Evolutionary conservation across 1,140 invertebrate genomes (phyloP), one percentile per base, ranked within the genome.

Genomic region (Antheraea pernyi): DNA sequence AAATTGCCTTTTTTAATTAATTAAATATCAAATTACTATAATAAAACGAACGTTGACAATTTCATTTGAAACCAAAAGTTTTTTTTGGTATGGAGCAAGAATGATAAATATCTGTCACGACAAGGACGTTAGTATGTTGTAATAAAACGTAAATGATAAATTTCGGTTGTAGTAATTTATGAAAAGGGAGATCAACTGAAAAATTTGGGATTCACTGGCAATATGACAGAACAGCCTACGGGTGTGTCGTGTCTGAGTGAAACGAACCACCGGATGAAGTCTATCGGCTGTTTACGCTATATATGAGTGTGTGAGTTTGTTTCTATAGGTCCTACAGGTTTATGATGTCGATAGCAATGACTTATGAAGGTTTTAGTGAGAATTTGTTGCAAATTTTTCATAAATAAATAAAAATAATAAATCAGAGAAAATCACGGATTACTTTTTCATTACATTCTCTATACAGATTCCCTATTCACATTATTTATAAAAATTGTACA

Each of bases 211-310:
- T 30, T 61, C 60, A 36, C 11, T 61, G 19, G 30, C 11, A 7
- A 7, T 30, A 61, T 30, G 30, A 61, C 19, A 36, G 30, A 61
- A 30, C 19, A 36, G 30, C 60, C 60, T 36, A 36, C 60, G 60
- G 60, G 60, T 22, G 60, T 22, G 60, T 61, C 60, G 30, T 60
- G 60, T 61, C 46, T 9, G 5, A 53, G 11, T n/a, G 46, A 53
- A 53, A n/a, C 46, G 46, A 53, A n/a, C 10, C 9, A 16, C 46
- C 46, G 46, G 46, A 53, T n/a, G 46, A 16, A 53, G 46, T 53
- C 46, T 53, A 53, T 53, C 6, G 46, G 46, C 46, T 53, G 46
- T 53, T 53, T 53, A 42, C 11, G 16, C 46, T 53, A 53, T 53
- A 16, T 16, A 13, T 16, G 10, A 13, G 11, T 13, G 11, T 53